Conservation (phyloP, 1,140 invertebrate species). For the Tetranychus cinnabarinus region DNA sequence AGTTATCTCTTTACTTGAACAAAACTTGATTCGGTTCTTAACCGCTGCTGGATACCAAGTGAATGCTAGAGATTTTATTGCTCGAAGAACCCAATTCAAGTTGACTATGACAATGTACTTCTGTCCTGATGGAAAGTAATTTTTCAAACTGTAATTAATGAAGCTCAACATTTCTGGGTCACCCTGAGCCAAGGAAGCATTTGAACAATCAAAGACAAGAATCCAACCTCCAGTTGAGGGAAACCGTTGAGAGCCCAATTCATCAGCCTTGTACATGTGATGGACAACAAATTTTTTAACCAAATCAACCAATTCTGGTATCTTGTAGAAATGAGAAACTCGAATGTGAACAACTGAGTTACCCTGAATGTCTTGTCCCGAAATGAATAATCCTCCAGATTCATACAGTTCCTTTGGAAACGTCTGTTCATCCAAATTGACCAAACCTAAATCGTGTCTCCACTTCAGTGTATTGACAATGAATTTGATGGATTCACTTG, state of each 20-base stretch:
- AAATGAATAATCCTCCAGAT: not conserved
- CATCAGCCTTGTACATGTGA: not conserved
- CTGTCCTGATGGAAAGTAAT: conserved; percentile 1
- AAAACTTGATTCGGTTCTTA: not conserved
- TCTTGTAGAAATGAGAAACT: not conserved
- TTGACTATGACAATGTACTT: not conserved
- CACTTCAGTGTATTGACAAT: not conserved
- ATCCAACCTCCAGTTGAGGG: not conserved
- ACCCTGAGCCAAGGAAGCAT: not conserved
- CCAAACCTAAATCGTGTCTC: not conserved
- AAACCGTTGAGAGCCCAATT: not conserved
- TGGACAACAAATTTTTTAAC: not conserved
- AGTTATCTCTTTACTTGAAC: not conserved
- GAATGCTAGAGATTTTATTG: not conserved
- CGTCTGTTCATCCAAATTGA: not conserved
- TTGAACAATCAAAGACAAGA: not conserved
- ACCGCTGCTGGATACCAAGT: not conserved
- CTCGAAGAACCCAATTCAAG: not conserved
- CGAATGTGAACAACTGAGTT: not conserved
- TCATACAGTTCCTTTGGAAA: not conserved
- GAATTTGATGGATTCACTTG: not conserved
- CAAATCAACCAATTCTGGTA: not conserved
- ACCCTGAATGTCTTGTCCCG: not conserved
- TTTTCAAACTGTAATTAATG: not conserved
- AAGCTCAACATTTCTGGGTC: conserved; percentile 1